Conservation (phyloP, 2,797 vertebrate species). For the Synaphobranchus kaupii region DNA sequence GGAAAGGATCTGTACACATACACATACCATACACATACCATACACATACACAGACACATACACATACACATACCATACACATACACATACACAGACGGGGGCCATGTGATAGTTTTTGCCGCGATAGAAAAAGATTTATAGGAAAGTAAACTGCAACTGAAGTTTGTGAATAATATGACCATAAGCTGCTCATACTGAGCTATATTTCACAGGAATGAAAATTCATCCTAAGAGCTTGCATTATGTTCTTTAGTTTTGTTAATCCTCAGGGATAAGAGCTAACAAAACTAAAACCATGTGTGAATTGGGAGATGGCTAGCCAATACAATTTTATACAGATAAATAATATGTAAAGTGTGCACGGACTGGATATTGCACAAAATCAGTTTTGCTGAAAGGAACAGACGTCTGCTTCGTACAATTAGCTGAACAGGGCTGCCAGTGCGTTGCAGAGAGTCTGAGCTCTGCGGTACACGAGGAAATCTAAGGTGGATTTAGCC, state of each 20-base stretch:
- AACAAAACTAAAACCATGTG: conserved; percentile 7
- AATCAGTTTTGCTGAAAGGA: background rate
- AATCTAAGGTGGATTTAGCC: background rate
- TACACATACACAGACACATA: too few species aligned
- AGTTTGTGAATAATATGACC: background rate
- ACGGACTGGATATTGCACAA: conserved; percentile 4
- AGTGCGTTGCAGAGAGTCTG: background rate
- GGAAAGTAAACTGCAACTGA: background rate
- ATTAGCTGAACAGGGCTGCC: background rate
- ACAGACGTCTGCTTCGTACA: background rate
- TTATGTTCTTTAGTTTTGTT: background rate
- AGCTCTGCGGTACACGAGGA: background rate
- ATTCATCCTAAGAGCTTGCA: background rate
- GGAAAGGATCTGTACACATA: too few species aligned
- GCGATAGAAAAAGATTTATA: background rate
- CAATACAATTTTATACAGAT: background rate
- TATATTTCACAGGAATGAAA: background rate
- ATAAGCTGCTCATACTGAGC: background rate
- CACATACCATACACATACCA: too few species aligned
- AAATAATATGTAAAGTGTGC: background rate
- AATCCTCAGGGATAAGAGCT: background rate
- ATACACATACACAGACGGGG: background rate
- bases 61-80: background rate
- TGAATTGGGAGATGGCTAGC: conserved; percentile 3
- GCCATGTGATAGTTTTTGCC: background rate